These are phyloP conservation scores for Calameuta pallipes DNA, from an alignment of 2,888 invertebrate genomes.

Conservation along the genomic window DNA sequence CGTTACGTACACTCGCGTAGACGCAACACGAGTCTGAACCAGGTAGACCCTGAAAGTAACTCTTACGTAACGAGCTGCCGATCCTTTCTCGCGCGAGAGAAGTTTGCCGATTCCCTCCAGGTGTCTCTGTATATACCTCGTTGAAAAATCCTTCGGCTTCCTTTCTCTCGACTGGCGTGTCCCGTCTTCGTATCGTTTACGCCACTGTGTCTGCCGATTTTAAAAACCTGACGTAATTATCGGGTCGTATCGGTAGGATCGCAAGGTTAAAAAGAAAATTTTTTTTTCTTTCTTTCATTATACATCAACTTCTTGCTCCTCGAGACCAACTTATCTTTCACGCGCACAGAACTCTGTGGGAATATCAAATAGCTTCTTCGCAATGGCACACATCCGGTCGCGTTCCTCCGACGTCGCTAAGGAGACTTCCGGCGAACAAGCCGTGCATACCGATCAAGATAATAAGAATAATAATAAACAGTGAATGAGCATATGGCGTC, in stretches of 20 bases:
- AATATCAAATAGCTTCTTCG: neutral
- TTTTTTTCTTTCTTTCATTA: neutral
- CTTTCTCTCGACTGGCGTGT: neutral
- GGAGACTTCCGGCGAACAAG: conserved; percentile 26
- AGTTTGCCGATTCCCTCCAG: neutral
- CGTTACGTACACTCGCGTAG: conserved; percentile 11
- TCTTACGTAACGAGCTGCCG: neutral
- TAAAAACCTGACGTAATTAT: neutral
- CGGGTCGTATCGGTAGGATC: neutral
- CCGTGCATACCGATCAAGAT: conserved; percentile 26
- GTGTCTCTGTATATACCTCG: neutral
- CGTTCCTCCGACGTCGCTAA: conserved; percentile 4
- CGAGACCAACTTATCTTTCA: neutral
- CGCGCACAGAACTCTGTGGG: neutral
- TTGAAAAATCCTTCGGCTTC: neutral
- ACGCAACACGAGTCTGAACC: conserved; percentile 1
- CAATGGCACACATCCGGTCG: conserved; percentile 23
- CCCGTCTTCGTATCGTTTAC: neutral
- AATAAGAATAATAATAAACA: neutral
- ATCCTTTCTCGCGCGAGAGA: neutral
- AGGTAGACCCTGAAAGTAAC: neutral
- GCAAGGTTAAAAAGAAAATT: neutral
- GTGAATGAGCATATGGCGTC: neutral
- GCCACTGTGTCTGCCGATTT: neutral
- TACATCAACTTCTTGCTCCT: neutral